phyloP scores from a whole-genome alignment of 2,797 vertebrate species.

The Clarias fuscus region DNA sequence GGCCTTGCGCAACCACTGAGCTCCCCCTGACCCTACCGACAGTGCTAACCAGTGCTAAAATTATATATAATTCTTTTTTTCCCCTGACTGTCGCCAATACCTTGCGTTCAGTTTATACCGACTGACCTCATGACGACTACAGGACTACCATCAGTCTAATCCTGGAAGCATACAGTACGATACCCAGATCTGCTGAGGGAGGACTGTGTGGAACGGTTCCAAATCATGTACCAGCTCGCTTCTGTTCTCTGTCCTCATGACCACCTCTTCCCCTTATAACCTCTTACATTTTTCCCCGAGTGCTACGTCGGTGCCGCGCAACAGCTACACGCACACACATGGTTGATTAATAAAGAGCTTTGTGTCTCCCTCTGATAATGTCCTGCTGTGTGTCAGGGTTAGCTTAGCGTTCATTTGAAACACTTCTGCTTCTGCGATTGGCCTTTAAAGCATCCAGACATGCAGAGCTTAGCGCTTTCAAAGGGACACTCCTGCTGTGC shows the following conservation, averaged over 20 bases:
- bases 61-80: not conserved
- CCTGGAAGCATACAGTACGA: not conserved
- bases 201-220: not conserved
- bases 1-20: too few species aligned
- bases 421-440: not conserved
- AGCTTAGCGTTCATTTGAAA: conserved; percentile 40
- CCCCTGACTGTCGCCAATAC: not conserved
- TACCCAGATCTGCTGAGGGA: not conserved
- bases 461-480: conserved; percentile 33
- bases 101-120: not conserved
- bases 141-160: not conserved
- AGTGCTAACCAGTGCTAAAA: too few species aligned
- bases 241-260: not conserved
- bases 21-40: too few species aligned
- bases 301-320: not conserved
- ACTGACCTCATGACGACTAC: not conserved
- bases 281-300: conserved; percentile 5
- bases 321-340: not conserved
- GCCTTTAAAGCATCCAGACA: conserved; percentile 34
- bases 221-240: not conserved
- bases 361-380: conserved; percentile 36
- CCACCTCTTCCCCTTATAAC: conserved; percentile 2
- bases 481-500: conserved; percentile 32
- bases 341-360: conserved; percentile 50
- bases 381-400: conserved; percentile 39